Base-by-base conservation (phyloP, 2,113 vertebrate genomes). In the Epinephelus fuscoguttatus region DNA sequence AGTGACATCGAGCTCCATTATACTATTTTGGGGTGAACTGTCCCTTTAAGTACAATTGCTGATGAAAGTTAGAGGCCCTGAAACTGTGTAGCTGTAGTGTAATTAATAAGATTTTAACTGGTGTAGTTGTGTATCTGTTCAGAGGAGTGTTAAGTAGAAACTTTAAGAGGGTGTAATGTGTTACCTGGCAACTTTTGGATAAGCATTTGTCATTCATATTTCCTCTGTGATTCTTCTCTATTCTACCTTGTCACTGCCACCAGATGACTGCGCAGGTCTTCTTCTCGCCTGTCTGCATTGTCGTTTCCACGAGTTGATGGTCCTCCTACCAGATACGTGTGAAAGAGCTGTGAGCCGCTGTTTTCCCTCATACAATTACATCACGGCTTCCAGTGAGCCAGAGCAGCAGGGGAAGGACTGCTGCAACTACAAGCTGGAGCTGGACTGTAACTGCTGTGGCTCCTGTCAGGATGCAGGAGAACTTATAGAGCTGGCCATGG, bases 401-500 rank as follows among this genome's bases (percentile, higher is more conserved):
- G 92, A 93, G 12, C 83, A 81, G 37, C 53, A 49, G 67, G 82
- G 50, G 3, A 63, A 47, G 19, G 94, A 91, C 33, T 84, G 79
- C 78, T 92, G 89, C 74, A 70, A 50, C 68, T 91, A 71, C 49
- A 84, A 75, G 7, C 19, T 92, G 71, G 91, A 92, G 3, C 70
- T 93, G 86, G 90, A 94, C 81, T 94, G 91, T n/a, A 61, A 81
- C 49, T 73, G 88, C 40, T 90, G 90, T 6, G 49, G 87, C 71
- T 81, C 91, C 62, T 95, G 94, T 61, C 87, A 93, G 21, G 94
- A 94, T 14, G 59, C 85, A 6, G 88, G 82, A 6, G 91, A 94
- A 62, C 85, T 93, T 1, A 79, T 95, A 9, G 94, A 95, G 75
- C 85, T 94, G 56, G 93, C 93, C 47, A 90, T 93, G 93, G 94